These are phyloP conservation scores for Tenebrio molitor DNA, from an alignment of 1,140 invertebrate species.

Conservation along the genomic window DNA sequence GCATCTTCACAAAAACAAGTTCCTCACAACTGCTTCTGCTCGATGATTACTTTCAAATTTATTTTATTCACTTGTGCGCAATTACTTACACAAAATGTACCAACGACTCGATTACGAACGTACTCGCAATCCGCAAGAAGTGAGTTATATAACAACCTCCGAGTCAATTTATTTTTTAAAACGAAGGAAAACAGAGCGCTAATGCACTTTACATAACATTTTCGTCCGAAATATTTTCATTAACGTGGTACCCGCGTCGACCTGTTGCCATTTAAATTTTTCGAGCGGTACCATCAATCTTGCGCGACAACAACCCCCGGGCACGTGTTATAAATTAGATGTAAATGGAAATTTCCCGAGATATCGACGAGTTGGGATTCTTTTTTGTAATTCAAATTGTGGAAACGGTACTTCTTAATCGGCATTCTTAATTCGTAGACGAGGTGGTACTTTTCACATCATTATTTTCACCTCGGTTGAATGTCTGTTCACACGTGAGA, in stretches of 20 bases:
- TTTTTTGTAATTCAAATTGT: neutral
- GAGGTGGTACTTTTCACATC: neutral
- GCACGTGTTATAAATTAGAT: neutral
- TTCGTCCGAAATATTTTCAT: neutral
- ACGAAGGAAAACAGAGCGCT: neutral
- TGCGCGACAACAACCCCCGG: neutral
- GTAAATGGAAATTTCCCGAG: neutral
- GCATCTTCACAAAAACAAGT: too few relatives aligned
- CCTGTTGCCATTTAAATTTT: neutral
- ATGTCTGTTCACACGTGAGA: slow-evolving; percentile 4
- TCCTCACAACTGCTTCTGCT: too few relatives aligned
- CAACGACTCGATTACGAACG: too few relatives aligned
- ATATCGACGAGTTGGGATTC: neutral
- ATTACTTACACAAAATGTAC: too few relatives aligned
- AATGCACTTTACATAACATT: neutral
- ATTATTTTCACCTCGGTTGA: neutral
- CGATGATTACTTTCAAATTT: too few relatives aligned
- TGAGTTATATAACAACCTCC: too few relatives aligned
- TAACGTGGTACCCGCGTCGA: neutral
- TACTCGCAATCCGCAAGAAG: too few relatives aligned
- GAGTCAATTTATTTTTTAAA: too few relatives aligned
- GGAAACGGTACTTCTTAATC: neutral
- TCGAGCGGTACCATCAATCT: neutral
- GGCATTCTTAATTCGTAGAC: neutral
- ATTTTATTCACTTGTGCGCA: too few relatives aligned